Base-by-base conservation (phyloP, 2,797 vertebrate genomes). In the Monodelphis domestica region DNA sequence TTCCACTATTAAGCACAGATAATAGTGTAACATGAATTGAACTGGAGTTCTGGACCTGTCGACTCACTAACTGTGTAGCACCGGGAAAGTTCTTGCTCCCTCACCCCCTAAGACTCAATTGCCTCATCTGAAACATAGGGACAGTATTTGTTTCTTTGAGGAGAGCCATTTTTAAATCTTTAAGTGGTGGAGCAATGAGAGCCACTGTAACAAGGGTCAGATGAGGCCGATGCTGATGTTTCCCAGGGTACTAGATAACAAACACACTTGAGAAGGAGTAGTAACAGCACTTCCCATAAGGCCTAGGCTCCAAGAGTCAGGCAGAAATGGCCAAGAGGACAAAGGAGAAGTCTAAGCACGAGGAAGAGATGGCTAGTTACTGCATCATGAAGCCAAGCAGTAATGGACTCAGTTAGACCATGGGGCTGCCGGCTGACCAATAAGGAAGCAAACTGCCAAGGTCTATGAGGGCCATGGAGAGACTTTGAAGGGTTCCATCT, bases 81-180 rank as follows among this genome's bases (percentile, higher is more conserved):
- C 70, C 38, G 70, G 38, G n/a, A 38, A 70, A 70, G 63, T 70
- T 38, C 17, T 29, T 70, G 6, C 6, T 24, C 9, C 33, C 38
- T 21, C 1, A 4, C 9, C 38, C 57, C 38, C 21, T 50, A 84
- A 84, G 38, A 26, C 70, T 95, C 26, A 57, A 55, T 91, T 91
- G 90, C 55, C 30, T 93, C 17, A 51, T n/a, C 53, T 87, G 26
- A 95, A 29, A 90, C 89, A 96, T 28, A 59, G 38, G 3, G 88
- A 21, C 88, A 87, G 89, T 92, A 38, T 10, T 12, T 3, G 26
- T 84, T 92, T 17, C 45, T 92, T 57, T 51, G n/a, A 91, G 17
- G 38, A 91, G 21, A 50, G 21, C 38, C 45, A 84, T 45, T 84
- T 78, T 55, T 89, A 21, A n/a, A 90, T 89, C 12, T 33, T 50